A percentile compares a stretch with the other conserved stretches of the same genome.
Conservation (phyloP, 2,797 vertebrate species). For the Oceanodroma leucorhoa region DNA sequence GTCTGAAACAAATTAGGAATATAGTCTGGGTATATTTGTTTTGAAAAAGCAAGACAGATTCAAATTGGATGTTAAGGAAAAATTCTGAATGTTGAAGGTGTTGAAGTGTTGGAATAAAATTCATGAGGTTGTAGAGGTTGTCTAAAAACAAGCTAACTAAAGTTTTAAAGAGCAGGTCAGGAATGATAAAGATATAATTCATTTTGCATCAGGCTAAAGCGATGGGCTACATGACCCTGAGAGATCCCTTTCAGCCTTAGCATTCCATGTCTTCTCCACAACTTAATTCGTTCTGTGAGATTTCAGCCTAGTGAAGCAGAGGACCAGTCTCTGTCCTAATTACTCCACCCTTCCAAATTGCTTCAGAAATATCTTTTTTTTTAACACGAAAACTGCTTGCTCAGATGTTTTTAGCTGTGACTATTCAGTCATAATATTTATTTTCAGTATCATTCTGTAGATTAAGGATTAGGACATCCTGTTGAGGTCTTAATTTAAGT, state of each 20-base stretch:
- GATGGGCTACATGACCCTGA: neutral
- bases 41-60: neutral
- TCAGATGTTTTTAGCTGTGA: neutral
- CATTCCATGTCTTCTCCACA: neutral
- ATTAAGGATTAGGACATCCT: slow-evolving; percentile 13
- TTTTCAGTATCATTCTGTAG: slow-evolving; percentile 2
- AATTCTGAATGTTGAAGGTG: neutral
- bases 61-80: neutral
- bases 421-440: neutral
- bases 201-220: neutral
- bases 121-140: neutral
- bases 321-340: neutral
- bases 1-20: neutral
- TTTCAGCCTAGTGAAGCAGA: neutral
- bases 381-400: neutral
- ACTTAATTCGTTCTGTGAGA: neutral
- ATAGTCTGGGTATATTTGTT: neutral
- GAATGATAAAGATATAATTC: neutral
- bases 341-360: neutral
- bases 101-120: neutral
- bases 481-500: neutral
- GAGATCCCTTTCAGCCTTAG: neutral
- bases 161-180: neutral
- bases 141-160: neutral
- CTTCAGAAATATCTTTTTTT: neutral